Evolutionary conservation across 2,888 invertebrate species (phyloP), one percentile per base, ranked within the genome.

Genomic region (Cordylochernes scorpioides): DNA sequence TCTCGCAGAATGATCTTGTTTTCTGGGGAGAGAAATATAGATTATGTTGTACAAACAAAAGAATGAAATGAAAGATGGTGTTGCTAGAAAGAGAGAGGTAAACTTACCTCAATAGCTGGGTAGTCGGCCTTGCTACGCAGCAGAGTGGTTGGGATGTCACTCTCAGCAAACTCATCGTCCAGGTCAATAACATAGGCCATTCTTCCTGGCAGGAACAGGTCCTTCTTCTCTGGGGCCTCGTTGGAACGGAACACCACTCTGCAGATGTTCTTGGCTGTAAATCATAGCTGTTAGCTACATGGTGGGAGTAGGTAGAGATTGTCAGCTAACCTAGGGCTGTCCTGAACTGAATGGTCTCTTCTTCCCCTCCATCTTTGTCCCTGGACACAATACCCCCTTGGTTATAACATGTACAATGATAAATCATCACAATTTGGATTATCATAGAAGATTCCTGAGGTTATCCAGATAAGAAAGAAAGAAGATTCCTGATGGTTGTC

Each of bases 101-200:
- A n/a, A 30, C 36, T 34, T 42, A 59, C 58, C 47, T 72, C 71
- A 13, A 66, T 58, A 28, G 67, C 67, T 0, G 80, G 80, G 37
- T 58, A 58, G 33, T 97, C 94, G 1, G 75, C 74, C 50, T 82
- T 75, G 40, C 84, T 86, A 29, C 91, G 62, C 17, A 91, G 74
- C 21, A 86, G 54, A 0, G 94, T 94, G 0, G 86, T 88, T 0
- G 97, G 97, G 36, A 97, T 86, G 49, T 97, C 97, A 34, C 68
- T 67, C 42, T 82, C 78, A 2, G 67, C 61, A 43, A 59, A 62
- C 40, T 78, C 82, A 40, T 75, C 75, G 29, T 82, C 42, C 17
- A 97, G 55, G 45, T 97, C 94, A 19, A 94, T 82, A 1, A 91
- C 74, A 51, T 97, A 97, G 1, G 97, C 97, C 91, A 94, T 97